A percentile compares a stretch with the other conserved stretches of the same genome.
Evolutionary conservation across 2,797 vertebrate genomes (phyloP).

Genomic region (Trichosurus vulpecula): DNA sequence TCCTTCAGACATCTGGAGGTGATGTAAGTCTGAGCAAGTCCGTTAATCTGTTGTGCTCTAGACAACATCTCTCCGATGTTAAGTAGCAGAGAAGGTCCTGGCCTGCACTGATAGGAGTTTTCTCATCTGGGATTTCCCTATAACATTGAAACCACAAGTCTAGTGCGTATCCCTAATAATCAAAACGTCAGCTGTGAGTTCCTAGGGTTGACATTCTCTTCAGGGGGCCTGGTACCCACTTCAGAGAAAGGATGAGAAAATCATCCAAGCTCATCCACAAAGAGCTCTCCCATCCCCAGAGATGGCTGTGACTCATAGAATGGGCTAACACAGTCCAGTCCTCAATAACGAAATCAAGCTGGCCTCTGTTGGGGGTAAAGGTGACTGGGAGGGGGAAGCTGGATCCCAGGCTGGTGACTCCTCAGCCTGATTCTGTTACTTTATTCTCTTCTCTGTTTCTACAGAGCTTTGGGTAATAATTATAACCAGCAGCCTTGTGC

Average conservation of each 20-base stretch:
- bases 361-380: background rate
- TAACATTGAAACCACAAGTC: background rate
- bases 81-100: background rate
- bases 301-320: background rate
- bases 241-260: background rate
- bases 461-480: background rate
- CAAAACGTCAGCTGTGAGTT: background rate
- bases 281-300: background rate
- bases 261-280: background rate
- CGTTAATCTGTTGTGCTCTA: background rate
- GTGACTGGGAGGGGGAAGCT: background rate
- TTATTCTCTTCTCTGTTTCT: background rate
- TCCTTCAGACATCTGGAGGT: background rate
- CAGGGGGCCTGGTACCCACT: background rate
- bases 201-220: background rate
- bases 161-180: background rate
- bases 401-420: background rate
- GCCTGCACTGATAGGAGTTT: background rate
- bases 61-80: background rate
- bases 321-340: background rate
- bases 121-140: background rate
- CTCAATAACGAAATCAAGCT: background rate
- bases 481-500: background rate
- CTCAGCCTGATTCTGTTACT: background rate
- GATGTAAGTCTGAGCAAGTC: background rate